phyloP scores from a whole-genome alignment of 2,888 invertebrate species.

The Ophion slaviceki region DNA sequence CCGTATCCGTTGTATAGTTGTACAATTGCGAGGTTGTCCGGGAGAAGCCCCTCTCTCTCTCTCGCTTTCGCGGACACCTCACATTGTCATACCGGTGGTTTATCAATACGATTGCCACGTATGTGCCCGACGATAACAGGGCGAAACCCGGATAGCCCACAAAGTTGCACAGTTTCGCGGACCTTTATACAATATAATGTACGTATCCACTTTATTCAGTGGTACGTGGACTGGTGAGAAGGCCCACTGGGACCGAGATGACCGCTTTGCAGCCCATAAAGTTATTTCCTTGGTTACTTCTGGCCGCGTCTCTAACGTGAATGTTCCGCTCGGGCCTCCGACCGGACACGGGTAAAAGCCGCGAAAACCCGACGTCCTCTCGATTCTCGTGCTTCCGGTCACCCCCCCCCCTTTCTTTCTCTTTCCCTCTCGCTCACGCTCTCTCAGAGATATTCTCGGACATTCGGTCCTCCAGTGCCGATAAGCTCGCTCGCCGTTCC shows the following conservation, averaged over 20 bases:
- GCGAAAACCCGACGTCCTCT: constrained; percentile 41
- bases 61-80: constrained; percentile 1
- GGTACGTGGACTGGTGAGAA: constrained; percentile 1
- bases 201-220: constrained; percentile 70
- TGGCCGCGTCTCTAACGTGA: background rate
- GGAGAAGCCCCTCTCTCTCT: background rate
- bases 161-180: background rate
- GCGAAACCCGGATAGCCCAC: constrained; percentile 10
- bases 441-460: constrained; percentile 34
- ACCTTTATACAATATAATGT: constrained; percentile 5
- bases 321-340: background rate
- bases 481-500: constrained; percentile 54
- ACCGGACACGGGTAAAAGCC: constrained; percentile 43
- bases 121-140: constrained; percentile 4
- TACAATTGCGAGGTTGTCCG: background rate
- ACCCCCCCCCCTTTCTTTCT: constrained; percentile 38
- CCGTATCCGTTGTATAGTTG: constrained; percentile 7
- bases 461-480: constrained; percentile 32
- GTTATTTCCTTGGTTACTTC: constrained; percentile 16
- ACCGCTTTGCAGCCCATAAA: constrained; percentile 70
- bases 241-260: constrained; percentile 72
- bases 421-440: constrained; percentile 6
- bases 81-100: constrained; percentile 62
- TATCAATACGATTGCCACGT: constrained; percentile 71
- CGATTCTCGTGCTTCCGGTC: constrained; percentile 57